These are phyloP conservation scores for Cataglyphis rosenhaueri DNA, from an alignment of 2,888 invertebrate genomes.

Conservation along the genomic window DNA sequence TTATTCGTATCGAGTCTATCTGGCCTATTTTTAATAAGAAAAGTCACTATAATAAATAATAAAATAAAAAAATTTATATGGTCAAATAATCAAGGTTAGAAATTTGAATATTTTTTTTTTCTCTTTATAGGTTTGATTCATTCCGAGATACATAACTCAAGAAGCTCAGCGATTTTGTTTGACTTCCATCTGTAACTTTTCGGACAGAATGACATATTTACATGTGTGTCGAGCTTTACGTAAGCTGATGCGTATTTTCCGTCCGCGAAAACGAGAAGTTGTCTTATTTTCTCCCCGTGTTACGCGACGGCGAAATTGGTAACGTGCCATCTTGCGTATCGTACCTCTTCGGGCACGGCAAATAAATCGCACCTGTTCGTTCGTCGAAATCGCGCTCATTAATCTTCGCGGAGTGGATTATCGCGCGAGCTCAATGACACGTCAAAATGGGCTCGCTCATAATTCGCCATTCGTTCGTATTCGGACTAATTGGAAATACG, in stretches of 20 bases:
- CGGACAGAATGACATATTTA: slow-evolving; percentile 24
- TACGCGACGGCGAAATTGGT: slow-evolving; percentile 46
- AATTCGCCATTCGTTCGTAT: background rate
- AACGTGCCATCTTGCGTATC: slow-evolving; percentile 65
- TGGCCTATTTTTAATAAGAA: background rate
- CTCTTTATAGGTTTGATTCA: background rate
- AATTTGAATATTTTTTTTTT: background rate
- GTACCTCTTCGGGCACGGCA: slow-evolving; percentile 38
- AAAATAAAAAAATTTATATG: slow-evolving; percentile 2
- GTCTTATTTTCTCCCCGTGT: background rate
- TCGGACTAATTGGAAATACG: slow-evolving; percentile 8
- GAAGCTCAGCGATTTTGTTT: slow-evolving; percentile 1
- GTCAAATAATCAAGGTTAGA: background rate
- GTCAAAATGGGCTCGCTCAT: background rate
- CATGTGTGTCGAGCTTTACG: background rate
- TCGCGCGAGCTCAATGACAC: background rate
- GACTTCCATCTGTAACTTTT: slow-evolving; percentile 20
- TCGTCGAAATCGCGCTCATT: slow-evolving; percentile 15
- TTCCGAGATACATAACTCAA: background rate
- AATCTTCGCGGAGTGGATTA: slow-evolving; percentile 29
- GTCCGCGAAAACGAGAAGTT: background rate
- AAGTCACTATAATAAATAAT: background rate
- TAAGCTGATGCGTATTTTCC: background rate
- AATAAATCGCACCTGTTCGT: slow-evolving; percentile 71
- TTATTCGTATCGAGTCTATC: background rate